Percentiles rank a stretch among this genome's conserved stretches.
Evolutionary conservation across 2,888 invertebrate genomes (phyloP).

Genomic region (Entomobrya proxima): DNA sequence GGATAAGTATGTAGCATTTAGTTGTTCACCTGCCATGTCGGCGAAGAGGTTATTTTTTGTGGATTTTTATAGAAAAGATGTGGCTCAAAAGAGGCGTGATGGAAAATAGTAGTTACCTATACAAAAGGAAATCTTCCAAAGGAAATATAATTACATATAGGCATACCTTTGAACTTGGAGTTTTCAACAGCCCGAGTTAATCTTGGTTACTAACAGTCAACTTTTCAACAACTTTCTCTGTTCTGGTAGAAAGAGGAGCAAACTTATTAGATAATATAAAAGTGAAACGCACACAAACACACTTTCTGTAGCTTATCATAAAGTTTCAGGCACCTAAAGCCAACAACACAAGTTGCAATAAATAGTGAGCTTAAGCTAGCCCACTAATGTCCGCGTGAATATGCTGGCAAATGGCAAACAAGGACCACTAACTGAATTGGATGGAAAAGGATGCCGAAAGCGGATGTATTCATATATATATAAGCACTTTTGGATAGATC

Average conservation of each 20-base stretch:
- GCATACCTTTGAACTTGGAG: no score
- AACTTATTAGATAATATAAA: background rate
- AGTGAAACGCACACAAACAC: background rate
- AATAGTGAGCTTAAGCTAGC: background rate
- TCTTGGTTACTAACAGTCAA: background rate
- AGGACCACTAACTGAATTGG: background rate
- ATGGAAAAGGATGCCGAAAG: background rate
- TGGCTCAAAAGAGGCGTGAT: no score
- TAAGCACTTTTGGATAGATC: no score
- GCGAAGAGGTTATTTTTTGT: no score
- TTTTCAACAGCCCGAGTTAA: background rate
- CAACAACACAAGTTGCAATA: background rate
- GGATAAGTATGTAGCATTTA: no score
- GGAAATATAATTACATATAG: background rate
- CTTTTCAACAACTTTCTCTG: background rate
- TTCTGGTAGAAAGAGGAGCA: background rate
- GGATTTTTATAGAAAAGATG: no score
- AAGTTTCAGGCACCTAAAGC: background rate
- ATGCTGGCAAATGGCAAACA: no score
- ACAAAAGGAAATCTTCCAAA: background rate
- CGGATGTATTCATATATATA: no score
- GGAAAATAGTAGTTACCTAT: no score
- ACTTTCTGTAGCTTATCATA: background rate
- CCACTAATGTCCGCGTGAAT: background rate
- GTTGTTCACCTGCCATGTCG: no score